Evolutionary conservation across 1,140 invertebrate species (phyloP).

Genomic region (Drosophila tristis): DNA sequence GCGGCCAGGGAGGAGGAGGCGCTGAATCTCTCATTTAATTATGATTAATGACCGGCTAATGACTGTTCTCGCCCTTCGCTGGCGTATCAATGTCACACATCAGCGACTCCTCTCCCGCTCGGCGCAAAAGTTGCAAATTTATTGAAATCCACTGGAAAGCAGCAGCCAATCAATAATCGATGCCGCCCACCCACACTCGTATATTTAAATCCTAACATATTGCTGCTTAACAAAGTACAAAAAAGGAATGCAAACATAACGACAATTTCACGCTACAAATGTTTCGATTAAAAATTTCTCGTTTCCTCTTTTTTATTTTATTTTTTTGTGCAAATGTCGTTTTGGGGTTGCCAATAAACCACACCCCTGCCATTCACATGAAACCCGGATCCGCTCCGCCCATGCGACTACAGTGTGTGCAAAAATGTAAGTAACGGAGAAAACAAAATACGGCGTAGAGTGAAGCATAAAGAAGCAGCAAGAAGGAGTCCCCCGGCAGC

Average conservation of each 20-base stretch:
- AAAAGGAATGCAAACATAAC: constrained; percentile 53
- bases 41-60: constrained; percentile 75
- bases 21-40: constrained; percentile 45
- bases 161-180: constrained; percentile 46
- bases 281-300: constrained; percentile 70
- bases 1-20: neutral
- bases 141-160: constrained; percentile 27
- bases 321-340: constrained; percentile 42
- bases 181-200: neutral
- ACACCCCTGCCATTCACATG: constrained; percentile 36
- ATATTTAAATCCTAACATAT: constrained; percentile 74
- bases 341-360: constrained; percentile 61
- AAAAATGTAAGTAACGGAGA: constrained; percentile 43
- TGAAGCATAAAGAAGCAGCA: constrained; percentile 19
- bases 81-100: constrained; percentile 52
- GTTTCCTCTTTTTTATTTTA: constrained; percentile 6
- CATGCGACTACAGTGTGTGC: constrained; percentile 44
- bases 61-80: constrained; percentile 29
- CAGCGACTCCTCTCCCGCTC: constrained; percentile 15
- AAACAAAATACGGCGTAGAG: constrained; percentile 30
- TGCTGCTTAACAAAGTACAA: constrained; percentile 52
- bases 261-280: constrained; percentile 80
- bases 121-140: constrained; percentile 33
- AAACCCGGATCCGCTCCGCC: neutral
- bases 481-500: constrained; percentile 37